These are phyloP conservation scores for Oceanodroma leucorhoa DNA, from an alignment of 2,797 vertebrate species.

Conservation along the genomic window DNA sequence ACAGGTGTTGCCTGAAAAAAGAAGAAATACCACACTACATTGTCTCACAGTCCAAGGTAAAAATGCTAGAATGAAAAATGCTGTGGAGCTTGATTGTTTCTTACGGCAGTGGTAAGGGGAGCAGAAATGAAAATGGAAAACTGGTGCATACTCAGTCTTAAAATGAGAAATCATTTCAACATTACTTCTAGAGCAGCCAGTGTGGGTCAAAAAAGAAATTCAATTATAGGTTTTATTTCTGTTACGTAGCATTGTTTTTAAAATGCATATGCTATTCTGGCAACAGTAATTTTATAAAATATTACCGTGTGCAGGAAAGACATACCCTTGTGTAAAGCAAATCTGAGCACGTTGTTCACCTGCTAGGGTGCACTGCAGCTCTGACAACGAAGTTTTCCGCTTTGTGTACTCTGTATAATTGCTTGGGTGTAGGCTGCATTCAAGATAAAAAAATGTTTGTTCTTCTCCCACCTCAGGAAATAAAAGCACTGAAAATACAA, in stretches of 20 bases:
- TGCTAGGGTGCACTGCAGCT: background rate
- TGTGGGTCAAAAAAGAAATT: background rate
- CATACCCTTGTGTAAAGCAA: background rate
- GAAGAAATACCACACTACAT: background rate
- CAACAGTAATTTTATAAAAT: background rate
- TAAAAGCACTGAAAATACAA: background rate
- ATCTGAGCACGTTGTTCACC: background rate
- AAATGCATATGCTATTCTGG: background rate
- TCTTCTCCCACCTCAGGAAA: conserved; percentile 26
- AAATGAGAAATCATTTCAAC: background rate
- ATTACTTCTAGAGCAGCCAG: background rate
- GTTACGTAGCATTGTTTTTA: background rate
- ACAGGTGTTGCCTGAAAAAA: background rate
- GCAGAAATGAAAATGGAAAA: background rate
- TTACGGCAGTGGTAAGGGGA: background rate
- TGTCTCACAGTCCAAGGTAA: background rate
- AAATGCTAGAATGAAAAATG: background rate
- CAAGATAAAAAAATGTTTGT: conserved; percentile 21
- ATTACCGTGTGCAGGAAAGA: background rate
- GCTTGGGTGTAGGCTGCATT: conserved; percentile 41
- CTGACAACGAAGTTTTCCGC: conserved; percentile 18
- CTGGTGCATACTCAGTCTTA: background rate
- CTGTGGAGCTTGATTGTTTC: background rate
- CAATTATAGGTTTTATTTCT: background rate
- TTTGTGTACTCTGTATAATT: conserved; percentile 49